Base-by-base conservation (phyloP, 37 sponge, comb jelly and placozoan species). In the Aplysina aerophoba region DNA sequence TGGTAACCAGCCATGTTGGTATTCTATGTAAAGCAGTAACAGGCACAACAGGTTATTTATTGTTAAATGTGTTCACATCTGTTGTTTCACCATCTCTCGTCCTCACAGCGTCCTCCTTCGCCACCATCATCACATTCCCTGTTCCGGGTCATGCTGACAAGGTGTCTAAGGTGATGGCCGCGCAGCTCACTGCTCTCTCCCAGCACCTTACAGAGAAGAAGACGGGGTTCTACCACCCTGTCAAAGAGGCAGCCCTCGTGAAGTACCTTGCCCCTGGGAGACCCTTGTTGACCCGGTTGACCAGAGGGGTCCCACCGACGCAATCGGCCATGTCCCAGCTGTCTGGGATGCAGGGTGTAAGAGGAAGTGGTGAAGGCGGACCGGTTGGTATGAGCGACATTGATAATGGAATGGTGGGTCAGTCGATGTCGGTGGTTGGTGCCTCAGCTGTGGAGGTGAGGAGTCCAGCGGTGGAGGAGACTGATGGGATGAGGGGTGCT, bases 201-300 rank as follows among this genome's bases (percentile, higher is more conserved):
- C 87, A 89, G 36, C 90, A 89, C 66, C 33, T 87, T 58, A 28
- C 31, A n/a, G 38, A 89, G 81, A 84, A 77, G 86, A 85, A 64
- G n/a, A 41, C 81, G 38, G 65, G 64, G 24, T 61, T 77, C n/a
- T 84, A 39, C 17, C 37, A 39, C 16, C 83, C 83, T 22, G 54
- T 75, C 71, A 69, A 69, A 30, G 71, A 69, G 71, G 34, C 28
- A 2, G 28, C 34, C 34, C 71, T 69, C 30, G 60, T 56, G 60
- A 83, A 65, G 36, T 24, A 83, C 83, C 20, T 28, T 16, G 17
- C 25, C 80, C 80, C 36, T 53, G 30, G 2, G 53, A 53, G 0
- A 24, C 50, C 50, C 37, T 38, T 16, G 4, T 21, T 16, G 4
- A 38, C 27, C 34, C 39, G 0, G 53, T 3, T 8, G 14, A 36